Conservation (phyloP, 2,888 invertebrate species). For the Biston stratarius region DNA sequence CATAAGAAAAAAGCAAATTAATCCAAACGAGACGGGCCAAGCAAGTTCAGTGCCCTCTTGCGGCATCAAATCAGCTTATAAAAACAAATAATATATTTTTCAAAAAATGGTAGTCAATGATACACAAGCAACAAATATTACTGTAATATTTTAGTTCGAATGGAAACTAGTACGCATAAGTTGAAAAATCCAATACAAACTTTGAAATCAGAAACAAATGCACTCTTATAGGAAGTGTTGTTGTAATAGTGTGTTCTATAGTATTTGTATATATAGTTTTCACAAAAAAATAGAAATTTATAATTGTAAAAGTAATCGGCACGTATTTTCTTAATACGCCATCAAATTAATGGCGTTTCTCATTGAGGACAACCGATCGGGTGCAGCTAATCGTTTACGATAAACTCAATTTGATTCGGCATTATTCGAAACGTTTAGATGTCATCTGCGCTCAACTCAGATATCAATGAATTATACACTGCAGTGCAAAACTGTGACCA, state of each 20-base stretch:
- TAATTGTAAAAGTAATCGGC: not conserved
- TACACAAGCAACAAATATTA: too few relatives aligned
- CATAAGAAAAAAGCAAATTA: too few relatives aligned
- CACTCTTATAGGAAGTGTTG: too few relatives aligned
- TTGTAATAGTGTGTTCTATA: not conserved
- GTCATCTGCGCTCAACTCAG: slow-evolving; percentile 37
- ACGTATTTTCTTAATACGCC: slow-evolving; percentile 21
- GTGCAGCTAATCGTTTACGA: slow-evolving; percentile 47
- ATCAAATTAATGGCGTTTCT: slow-evolving; percentile 43
- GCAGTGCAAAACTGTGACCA: slow-evolving; percentile 20
- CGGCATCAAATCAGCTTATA: not conserved
- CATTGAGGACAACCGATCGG: slow-evolving; percentile 48
- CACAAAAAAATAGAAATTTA: not conserved
- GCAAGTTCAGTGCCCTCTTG: too few relatives aligned
- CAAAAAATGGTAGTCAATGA: too few relatives aligned
- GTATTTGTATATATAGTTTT: not conserved
- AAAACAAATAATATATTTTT: too few relatives aligned
- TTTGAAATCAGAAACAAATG: too few relatives aligned
- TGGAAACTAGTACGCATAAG: too few relatives aligned
- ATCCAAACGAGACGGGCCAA: too few relatives aligned
- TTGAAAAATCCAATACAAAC: too few relatives aligned
- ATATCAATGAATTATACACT: not conserved
- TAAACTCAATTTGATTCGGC: slow-evolving; percentile 48
- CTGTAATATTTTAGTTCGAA: too few relatives aligned
- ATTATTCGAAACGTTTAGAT: slow-evolving; percentile 47